phyloP scores from a whole-genome alignment of 2,797 vertebrate species.

The Bradypus variegatus region DNA sequence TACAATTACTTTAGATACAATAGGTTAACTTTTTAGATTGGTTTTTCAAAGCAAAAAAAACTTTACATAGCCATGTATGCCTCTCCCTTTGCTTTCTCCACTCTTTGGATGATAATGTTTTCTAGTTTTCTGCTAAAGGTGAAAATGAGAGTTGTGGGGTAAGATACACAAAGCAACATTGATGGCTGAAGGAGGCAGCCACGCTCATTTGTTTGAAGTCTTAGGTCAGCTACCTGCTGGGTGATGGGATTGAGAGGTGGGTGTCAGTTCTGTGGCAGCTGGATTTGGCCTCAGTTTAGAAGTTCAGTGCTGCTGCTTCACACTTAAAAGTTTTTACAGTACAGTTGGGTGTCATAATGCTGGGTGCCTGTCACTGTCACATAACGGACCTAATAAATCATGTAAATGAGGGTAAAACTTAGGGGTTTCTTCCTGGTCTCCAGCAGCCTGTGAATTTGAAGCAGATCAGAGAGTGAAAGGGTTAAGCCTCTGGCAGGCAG shows the following conservation, averaged over 20 bases:
- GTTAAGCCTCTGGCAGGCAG: not conserved
- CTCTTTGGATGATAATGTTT: fast-evolving
- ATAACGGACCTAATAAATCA: fast-evolving
- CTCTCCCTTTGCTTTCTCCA: not conserved
- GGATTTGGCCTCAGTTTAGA: fast-evolving
- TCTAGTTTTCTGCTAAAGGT: not conserved
- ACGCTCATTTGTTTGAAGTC: fast-evolving
- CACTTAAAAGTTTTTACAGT: fast-evolving
- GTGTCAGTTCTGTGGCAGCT: too few species aligned
- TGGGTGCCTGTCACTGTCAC: fast-evolving
- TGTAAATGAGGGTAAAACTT: fast-evolving
- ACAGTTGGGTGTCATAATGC: too few species aligned
- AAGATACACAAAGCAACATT: fast-evolving
- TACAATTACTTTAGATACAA: not conserved
- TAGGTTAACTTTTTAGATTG: not conserved
- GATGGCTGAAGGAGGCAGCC: not conserved
- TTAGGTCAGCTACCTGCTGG: not conserved
- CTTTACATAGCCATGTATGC: not conserved
- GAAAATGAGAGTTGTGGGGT: fast-evolving
- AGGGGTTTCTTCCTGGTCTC: not conserved
- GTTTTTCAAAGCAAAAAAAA: conserved; percentile 4
- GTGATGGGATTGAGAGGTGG: fast-evolving
- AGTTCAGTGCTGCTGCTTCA: not conserved
- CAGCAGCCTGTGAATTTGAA: not conserved
- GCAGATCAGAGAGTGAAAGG: fast-evolving